Percentiles rank a stretch among this genome's conserved stretches.
These are phyloP conservation scores for Diarsia brunnea DNA, from an alignment of 2,888 invertebrate species.

Conservation along the genomic window DNA sequence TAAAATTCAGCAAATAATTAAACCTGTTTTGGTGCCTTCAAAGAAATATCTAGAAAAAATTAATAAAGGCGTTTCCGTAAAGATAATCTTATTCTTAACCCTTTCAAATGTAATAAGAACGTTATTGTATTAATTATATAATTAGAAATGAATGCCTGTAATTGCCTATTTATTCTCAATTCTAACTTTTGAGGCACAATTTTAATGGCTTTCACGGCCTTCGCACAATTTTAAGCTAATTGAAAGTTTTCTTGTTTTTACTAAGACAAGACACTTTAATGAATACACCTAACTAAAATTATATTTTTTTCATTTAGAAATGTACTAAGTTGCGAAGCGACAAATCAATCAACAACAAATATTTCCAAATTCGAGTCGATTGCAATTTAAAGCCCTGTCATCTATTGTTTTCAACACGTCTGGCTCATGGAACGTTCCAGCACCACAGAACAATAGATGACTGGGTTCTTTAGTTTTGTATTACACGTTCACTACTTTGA, in stretches of 20 bases:
- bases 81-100: background rate
- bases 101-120: background rate
- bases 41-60: background rate
- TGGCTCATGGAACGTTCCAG: too few relatives aligned
- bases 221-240: slow-evolving; percentile 37
- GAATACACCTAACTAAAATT: background rate
- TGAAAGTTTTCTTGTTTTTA: background rate
- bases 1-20: background rate
- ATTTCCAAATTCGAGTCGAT: too few relatives aligned
- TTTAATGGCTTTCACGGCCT: slow-evolving; percentile 11
- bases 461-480: too few relatives aligned
- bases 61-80: background rate
- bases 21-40: background rate
- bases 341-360: too few relatives aligned
- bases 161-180: background rate
- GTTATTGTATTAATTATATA: background rate
- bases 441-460: too few relatives aligned
- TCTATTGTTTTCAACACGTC: too few relatives aligned
- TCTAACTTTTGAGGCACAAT: slow-evolving; percentile 29
- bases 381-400: too few relatives aligned
- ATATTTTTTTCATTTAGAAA: too few relatives aligned
- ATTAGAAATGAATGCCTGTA: background rate
- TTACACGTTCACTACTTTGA: too few relatives aligned
- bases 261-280: background rate
- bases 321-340: too few relatives aligned